Conservation (phyloP, 2,797 vertebrate species). For the Otolemur crassicaudatus region DNA sequence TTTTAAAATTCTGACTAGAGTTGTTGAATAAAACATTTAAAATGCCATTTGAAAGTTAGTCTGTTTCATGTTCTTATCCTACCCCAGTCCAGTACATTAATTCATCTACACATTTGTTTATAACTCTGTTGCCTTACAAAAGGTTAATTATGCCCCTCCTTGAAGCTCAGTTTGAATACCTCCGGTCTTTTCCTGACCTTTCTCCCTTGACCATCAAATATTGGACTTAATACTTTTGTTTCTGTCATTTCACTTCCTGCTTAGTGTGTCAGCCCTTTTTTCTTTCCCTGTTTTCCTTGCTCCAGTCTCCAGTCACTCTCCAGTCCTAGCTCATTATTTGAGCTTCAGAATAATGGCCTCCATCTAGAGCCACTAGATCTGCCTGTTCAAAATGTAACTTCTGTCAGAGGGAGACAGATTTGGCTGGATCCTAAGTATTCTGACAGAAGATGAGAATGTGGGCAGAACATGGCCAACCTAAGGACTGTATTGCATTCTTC, state of each 20-base stretch:
- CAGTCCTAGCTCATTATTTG: background rate
- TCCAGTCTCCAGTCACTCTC: background rate
- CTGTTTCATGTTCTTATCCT: background rate
- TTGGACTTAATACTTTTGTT: background rate
- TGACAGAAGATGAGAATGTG: background rate
- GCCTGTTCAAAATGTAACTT: constrained; percentile 5
- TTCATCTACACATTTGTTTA: constrained; percentile 1
- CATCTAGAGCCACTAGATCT: constrained; percentile 24
- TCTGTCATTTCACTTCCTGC: background rate
- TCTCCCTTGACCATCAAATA: background rate
- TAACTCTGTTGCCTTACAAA: background rate
- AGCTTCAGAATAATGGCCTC: background rate
- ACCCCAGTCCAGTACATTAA: background rate
- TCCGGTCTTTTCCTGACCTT: background rate
- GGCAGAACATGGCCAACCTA: background rate
- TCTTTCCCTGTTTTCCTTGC: background rate
- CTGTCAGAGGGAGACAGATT: background rate
- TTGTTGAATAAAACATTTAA: constrained; percentile 20
- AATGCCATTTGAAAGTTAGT: background rate
- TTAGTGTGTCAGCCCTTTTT: background rate
- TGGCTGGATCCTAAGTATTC: constrained; percentile 27
- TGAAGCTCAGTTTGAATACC: background rate
- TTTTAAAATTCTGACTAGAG: background rate
- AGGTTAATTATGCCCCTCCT: background rate
- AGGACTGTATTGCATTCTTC: background rate